Evolutionary conservation across 2,888 invertebrate genomes (phyloP), one percentile per base, ranked within the genome.

Genomic region (Hydraecia micacea): DNA sequence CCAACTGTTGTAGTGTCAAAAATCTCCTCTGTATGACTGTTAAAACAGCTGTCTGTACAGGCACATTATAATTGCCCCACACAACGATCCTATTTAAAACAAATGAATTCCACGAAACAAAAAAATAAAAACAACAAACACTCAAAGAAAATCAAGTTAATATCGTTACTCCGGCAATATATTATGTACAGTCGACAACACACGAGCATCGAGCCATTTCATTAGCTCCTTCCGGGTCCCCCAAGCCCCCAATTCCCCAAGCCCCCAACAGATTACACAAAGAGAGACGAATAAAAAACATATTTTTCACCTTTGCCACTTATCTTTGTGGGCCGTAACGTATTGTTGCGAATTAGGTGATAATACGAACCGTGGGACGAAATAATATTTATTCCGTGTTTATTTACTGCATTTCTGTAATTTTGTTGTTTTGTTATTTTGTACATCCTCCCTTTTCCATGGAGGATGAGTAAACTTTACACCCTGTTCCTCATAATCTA

Each of bases 191-290:
- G 77, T 85, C 72, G 80, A 85, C 80, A 81, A 87, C 84, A 85
- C 84, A 79, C 66, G 81, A 65, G 86, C 77, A 77, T 79, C 84
- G 79, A 81, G 86, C 87, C 88, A 89, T 90, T 90, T 90, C 88
- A 90, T 89, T 88, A 86, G 90, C 80, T 83, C 70, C 80, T 80
- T 83, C 84, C 83, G 86, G 75, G 70, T 79, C 75, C 78, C 69
- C 58, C 49, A 49, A 79, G 55, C 78, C 71, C 68, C 74, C 46
- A 13, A 46, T 46, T 46, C 13, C 46, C 46, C 42, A 46, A 46
- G 75, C 62, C 21, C 77, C 78, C 69, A 77, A 82, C 85, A 85
- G 85, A 87, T 88, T 87, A 86, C 86, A 83, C 77, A 79, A 83
- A 87, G 85, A 79, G 86, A 85, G 68, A 84, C 79, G 87, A 80